Percentiles rank a stretch among this genome's conserved stretches.
Conservation (phyloP, 2,113 vertebrate species). For the Egretta garzetta region DNA sequence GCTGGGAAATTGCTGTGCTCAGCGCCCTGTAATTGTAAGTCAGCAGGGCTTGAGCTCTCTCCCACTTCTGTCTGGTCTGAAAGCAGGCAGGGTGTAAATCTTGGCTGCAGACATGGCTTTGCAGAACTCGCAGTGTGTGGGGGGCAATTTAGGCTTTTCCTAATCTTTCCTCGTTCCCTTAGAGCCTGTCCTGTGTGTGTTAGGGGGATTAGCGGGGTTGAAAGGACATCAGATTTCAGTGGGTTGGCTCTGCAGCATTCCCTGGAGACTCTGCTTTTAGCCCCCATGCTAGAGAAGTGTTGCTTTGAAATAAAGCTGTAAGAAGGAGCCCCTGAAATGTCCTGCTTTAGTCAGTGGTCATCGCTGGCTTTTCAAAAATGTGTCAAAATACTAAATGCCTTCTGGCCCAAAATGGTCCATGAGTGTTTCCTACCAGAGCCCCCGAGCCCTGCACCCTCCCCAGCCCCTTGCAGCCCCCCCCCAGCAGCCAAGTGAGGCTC, state of each 20-base stretch:
- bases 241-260: background rate
- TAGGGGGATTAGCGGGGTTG: background rate
- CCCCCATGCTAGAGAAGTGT: background rate
- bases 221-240: background rate
- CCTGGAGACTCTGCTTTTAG: background rate
- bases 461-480: background rate
- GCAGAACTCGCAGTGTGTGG: accelerated
- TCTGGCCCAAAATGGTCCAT: background rate
- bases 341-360: background rate
- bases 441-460: background rate
- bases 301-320: background rate
- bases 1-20: background rate
- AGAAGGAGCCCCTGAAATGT: background rate
- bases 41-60: background rate
- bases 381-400: background rate
- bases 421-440: background rate
- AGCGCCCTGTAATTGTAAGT: background rate
- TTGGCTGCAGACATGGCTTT: background rate
- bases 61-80: background rate
- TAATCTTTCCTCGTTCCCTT: background rate
- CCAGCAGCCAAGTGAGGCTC: background rate
- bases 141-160: background rate
- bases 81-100: background rate
- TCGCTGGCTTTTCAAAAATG: background rate
- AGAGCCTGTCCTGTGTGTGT: too few relatives aligned